A percentile compares a stretch with the other conserved stretches of the same genome.
These are phyloP conservation scores for Rhopalosiphum nymphaeae DNA, from an alignment of 2,888 invertebrate species.

Conservation along the genomic window DNA sequence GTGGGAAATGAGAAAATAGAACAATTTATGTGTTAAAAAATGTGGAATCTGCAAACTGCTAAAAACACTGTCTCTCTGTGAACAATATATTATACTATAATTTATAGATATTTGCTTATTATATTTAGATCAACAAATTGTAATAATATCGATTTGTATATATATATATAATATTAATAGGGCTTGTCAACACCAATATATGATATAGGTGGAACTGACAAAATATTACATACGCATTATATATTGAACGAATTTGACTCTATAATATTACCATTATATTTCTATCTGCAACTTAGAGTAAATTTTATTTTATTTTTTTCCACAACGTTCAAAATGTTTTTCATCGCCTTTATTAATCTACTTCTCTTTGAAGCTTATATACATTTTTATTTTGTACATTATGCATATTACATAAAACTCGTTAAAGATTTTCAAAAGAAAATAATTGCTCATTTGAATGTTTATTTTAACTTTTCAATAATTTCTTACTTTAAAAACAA, in stretches of 20 bases:
- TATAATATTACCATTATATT: neutral
- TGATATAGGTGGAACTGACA: neutral
- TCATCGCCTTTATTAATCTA: neutral
- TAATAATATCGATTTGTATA: neutral
- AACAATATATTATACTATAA: too few relatives aligned
- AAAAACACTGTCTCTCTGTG: too few relatives aligned
- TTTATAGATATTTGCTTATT: neutral
- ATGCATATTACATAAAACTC: conserved; percentile 4
- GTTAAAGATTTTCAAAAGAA: conserved; percentile 15
- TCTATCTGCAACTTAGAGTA: neutral
- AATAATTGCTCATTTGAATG: conserved; percentile 26
- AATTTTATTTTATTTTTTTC: neutral
- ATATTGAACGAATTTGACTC: neutral
- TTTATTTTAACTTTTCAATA: conserved; percentile 1
- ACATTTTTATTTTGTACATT: neutral
- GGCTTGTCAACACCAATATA: neutral
- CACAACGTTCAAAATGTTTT: neutral
- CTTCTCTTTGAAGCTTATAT: neutral
- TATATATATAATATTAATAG: neutral
- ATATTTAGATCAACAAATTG: neutral
- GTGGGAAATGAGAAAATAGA: neutral
- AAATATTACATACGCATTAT: neutral
- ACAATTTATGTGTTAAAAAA: neutral
- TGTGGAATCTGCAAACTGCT: neutral
- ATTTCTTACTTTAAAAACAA: neutral